Evolutionary conservation across 2,113 vertebrate genomes (phyloP).

Genomic region (Cygnus buccinator): DNA sequence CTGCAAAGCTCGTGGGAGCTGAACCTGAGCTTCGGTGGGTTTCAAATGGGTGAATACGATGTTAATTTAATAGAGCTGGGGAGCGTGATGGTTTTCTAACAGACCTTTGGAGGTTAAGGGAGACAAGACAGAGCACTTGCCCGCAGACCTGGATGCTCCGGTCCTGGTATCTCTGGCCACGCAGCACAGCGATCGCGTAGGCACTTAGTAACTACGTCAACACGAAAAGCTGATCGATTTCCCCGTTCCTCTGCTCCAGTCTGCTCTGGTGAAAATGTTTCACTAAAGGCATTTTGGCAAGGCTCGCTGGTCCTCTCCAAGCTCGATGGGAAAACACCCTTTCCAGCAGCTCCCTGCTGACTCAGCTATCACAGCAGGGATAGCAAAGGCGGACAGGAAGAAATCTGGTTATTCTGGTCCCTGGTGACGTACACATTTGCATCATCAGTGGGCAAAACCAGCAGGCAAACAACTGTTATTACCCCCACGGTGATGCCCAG

Average conservation of each 20-base stretch:
- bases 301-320: not conserved
- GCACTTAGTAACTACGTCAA: not conserved
- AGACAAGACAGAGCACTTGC: not conserved
- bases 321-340: not conserved
- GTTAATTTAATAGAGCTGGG: not conserved
- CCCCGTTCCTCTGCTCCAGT: not conserved
- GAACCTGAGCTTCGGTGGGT: fast-evolving
- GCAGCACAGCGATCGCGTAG: fast-evolving
- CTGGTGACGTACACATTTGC: fast-evolving
- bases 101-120: not conserved
- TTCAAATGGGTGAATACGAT: fast-evolving
- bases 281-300: not conserved
- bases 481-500: not conserved
- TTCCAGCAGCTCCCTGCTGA: not conserved
- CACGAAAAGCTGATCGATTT: not conserved
- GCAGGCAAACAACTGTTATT: not conserved
- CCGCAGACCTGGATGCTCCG: not conserved
- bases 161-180: not conserved
- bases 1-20: not conserved
- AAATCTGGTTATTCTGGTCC: not conserved
- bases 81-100: not conserved
- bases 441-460: not conserved
- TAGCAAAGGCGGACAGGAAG: not conserved
- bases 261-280: not conserved
- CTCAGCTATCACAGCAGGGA: not conserved